Evolutionary conservation across 2,888 invertebrate species (phyloP), one percentile per base, ranked within the genome.

Genomic region (Pediacus dermestoides): DNA sequence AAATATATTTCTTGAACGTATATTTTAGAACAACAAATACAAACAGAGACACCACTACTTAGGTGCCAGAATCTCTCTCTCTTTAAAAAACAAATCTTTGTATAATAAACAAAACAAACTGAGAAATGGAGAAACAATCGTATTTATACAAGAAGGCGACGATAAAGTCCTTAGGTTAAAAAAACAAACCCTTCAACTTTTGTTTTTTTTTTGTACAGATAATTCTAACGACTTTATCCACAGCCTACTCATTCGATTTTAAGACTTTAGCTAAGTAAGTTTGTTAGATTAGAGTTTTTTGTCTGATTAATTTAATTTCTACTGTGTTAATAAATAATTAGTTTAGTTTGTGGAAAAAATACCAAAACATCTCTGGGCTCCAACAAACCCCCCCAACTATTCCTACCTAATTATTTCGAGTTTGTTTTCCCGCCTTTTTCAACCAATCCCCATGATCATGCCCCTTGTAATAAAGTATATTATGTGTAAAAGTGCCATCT

Each of bases 401-500:
- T 8, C 9, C 8, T 10, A 26, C n/a, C 14, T 8, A 8, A 9
- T 36, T 43, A 34, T 37, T 31, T 44, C 36, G 41, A 30, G 30
- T 38, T 41, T 37, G 32, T 37, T 42, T 39, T 22, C 39, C 45
- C 45, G 39, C 30, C n/a, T n/a, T n/a, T 28, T 25, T 25, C 25
- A 10, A 4, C 6, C 6, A 28, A 28, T 9, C 14, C 14, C n/a
- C 10, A 9, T 28, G 7, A 13, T 28, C 10, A 16, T 16, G 12
- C 48, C 37, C 44, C 55, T 44, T 59, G 58, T 60, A 59, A n/a
- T n/a, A n/a, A 58, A 59, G 52, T 60, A 60, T 58, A 57, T 60
- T 63, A 61, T 64, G 61, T 66, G 66, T 67, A 68, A 66, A 63
- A 70, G 70, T 70, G 70, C 70, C 70, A 70, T 69, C 68, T 65